A percentile compares a stretch with the other conserved stretches of the same genome.
These are phyloP conservation scores for Lepidurus apus DNA, from an alignment of 1,140 invertebrate genomes.

Conservation along the genomic window DNA sequence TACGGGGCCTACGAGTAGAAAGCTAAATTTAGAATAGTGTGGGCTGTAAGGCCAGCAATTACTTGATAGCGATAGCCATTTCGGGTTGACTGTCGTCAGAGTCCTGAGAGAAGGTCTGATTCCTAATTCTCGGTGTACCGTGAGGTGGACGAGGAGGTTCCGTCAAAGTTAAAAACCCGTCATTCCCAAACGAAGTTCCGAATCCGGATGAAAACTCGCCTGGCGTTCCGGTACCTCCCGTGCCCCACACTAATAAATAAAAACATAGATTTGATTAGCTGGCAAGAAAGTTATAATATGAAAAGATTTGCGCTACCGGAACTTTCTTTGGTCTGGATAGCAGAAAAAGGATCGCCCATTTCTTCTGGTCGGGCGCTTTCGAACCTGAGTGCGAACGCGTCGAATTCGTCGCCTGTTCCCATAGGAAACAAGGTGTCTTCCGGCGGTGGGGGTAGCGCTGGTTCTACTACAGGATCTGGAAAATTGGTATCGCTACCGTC, in stretches of 20 bases:
- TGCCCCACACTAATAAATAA: constrained; percentile 53
- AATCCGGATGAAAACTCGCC: constrained; percentile 40
- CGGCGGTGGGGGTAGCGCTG: constrained; percentile 33
- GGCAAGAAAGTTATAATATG: neutral
- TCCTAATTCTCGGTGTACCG: constrained; percentile 47
- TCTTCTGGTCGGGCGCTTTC: constrained; percentile 52
- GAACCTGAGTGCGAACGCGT: constrained; percentile 81
- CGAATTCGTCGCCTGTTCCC: constrained; percentile 57
- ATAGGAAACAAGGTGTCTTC: neutral
- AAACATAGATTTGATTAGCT: constrained; percentile 35
- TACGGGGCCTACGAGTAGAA: constrained; percentile 36
- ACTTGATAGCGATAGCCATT: constrained; percentile 74
- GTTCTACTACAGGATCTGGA: constrained; percentile 31
- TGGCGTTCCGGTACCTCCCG: constrained; percentile 41
- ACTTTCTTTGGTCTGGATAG: constrained; percentile 35
- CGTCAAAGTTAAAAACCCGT: constrained; percentile 73
- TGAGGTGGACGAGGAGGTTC: constrained; percentile 59
- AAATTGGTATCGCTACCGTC: neutral
- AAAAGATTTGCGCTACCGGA: constrained; percentile 30
- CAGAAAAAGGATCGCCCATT: constrained; percentile 43
- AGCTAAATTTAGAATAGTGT: neutral
- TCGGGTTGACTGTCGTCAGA: constrained; percentile 65
- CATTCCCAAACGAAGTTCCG: constrained; percentile 62
- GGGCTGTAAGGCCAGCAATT: constrained; percentile 30
- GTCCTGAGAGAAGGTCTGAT: constrained; percentile 58